Percentiles rank a stretch among this genome's conserved stretches.
phyloP scores from a whole-genome alignment of 1,140 invertebrate species.

The Sipha flava region DNA sequence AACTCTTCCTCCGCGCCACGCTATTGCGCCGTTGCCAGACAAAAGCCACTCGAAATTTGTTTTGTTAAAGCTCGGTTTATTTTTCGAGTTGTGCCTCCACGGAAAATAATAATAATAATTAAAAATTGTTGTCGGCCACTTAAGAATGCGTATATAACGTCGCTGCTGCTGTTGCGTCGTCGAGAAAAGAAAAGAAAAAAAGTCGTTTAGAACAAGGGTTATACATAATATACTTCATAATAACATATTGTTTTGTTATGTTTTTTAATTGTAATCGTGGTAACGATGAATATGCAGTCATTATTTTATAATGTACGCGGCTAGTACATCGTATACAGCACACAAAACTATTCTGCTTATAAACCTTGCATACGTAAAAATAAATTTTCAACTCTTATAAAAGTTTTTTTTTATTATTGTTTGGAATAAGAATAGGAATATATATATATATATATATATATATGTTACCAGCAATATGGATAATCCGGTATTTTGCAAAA shows the following conservation, averaged over 20 bases:
- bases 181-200: neutral
- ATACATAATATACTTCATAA: neutral
- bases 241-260: neutral
- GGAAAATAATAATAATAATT: neutral
- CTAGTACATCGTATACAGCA: neutral
- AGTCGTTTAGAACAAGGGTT: conserved; percentile 1
- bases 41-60: conserved; percentile 11
- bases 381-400: neutral
- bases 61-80: conserved; percentile 19
- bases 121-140: neutral
- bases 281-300: neutral
- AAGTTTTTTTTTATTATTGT: neutral
- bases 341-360: too few species aligned
- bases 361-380: neutral
- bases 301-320: conserved; percentile 1
- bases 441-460: neutral
- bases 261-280: neutral
- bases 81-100: neutral
- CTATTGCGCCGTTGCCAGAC: neutral
- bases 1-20: neutral
- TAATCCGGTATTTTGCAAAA: too few species aligned
- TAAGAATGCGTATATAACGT: neutral
- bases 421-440: neutral
- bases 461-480: too few species aligned
- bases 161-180: neutral